phyloP scores from a whole-genome alignment of 2,888 invertebrate genomes.

The Muschampia plurimacula region DNA sequence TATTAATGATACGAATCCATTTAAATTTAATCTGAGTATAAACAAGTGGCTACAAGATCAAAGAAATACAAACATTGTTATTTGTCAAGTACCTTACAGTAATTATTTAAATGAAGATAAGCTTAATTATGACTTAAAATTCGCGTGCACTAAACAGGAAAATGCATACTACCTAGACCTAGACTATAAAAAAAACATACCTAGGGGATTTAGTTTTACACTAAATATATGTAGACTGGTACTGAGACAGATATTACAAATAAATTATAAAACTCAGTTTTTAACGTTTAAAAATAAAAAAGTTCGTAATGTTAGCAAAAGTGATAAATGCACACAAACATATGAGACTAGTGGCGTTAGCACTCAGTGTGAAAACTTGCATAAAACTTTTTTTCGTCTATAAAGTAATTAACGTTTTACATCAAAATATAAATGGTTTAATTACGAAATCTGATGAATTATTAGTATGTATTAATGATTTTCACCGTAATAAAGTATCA shows the following conservation, averaged over 20 bases:
- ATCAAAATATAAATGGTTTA: slow-evolving; percentile 2
- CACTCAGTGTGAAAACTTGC: neutral
- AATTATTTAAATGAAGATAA: neutral
- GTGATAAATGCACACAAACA: neutral
- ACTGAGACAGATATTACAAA: neutral
- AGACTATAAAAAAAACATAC: neutral
- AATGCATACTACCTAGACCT: neutral
- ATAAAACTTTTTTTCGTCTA: neutral
- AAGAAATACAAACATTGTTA: neutral
- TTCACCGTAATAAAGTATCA: too few relatives aligned
- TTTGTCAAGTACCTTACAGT: neutral
- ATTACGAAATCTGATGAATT: neutral
- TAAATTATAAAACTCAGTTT: neutral
- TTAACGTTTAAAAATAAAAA: neutral
- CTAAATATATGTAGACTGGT: neutral
- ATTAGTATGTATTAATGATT: too few relatives aligned
- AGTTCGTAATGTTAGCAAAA: neutral
- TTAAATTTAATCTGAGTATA: neutral
- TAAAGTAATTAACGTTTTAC: slow-evolving; percentile 1
- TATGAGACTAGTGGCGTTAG: neutral
- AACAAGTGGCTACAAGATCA: neutral
- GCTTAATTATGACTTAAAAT: neutral
- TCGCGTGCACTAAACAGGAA: neutral
- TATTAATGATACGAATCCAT: neutral
- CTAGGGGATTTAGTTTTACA: neutral